Evolutionary conservation across 2,113 vertebrate species (phyloP).

Genomic region (Opisthocomus hoazin): DNA sequence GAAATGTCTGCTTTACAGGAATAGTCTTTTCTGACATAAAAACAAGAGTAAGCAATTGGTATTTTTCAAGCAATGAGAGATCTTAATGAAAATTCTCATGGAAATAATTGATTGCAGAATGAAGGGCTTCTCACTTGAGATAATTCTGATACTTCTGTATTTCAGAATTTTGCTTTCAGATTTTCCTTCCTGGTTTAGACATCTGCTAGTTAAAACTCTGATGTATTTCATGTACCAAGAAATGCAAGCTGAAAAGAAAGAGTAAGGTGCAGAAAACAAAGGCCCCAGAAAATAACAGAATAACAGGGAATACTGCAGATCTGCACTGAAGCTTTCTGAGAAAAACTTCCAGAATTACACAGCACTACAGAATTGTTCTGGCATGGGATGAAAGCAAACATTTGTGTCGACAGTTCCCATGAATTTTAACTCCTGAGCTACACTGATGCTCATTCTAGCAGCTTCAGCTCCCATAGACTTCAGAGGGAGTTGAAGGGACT

Average conservation of each 20-base stretch:
- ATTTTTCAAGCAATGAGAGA: background rate
- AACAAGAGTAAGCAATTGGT: background rate
- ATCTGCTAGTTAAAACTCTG: background rate
- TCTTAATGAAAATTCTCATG: background rate
- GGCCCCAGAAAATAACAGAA: background rate
- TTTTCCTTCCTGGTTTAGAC: background rate
- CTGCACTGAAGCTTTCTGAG: background rate
- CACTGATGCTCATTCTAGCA: background rate
- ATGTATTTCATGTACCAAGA: background rate
- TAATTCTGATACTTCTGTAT: background rate
- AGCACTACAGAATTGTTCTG: background rate
- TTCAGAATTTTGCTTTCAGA: background rate
- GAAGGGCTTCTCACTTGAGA: background rate
- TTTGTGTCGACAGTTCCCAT: background rate
- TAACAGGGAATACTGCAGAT: background rate
- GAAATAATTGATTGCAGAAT: background rate
- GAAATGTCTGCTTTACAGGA: background rate
- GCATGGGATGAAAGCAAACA: background rate
- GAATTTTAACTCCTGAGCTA: background rate
- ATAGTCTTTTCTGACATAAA: background rate
- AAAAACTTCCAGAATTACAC: background rate
- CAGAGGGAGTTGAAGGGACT: background rate
- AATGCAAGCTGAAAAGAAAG: background rate
- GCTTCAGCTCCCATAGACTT: background rate
- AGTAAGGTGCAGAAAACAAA: background rate